Evolutionary conservation across 2,888 invertebrate species (phyloP).

Genomic region (Antheraea yamamai): DNA sequence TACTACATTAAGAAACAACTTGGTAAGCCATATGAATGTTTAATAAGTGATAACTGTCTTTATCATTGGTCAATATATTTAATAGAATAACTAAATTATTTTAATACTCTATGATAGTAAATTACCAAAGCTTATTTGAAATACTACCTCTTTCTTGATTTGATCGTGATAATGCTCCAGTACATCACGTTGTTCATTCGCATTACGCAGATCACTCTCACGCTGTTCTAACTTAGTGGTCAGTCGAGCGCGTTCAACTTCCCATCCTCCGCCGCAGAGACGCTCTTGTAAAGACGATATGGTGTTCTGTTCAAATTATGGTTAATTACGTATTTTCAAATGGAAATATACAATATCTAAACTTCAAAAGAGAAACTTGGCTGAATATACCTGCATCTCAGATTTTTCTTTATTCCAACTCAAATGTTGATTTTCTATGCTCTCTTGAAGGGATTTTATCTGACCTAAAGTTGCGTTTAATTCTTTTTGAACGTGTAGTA

Average conservation of each 20-base stretch:
- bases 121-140: neutral
- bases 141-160: constrained; percentile 76
- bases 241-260: constrained; percentile 86
- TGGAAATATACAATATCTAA: neutral
- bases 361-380: neutral
- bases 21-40: neutral
- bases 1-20: neutral
- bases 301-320: constrained; percentile 50
- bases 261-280: constrained; percentile 79
- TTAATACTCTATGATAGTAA: neutral
- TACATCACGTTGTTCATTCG: constrained; percentile 89
- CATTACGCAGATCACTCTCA: constrained; percentile 86
- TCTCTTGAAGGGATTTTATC: constrained; percentile 84
- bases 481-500: constrained; percentile 84
- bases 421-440: constrained; percentile 84
- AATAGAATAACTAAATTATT: neutral
- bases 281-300: constrained; percentile 76
- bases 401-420: constrained; percentile 88
- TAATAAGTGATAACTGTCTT: neutral
- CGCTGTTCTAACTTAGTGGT: constrained; percentile 88
- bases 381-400: constrained; percentile 82
- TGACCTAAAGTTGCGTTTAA: constrained; percentile 83
- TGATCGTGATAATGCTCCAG: constrained; percentile 88
- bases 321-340: too few relatives aligned
- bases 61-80: neutral